Evolutionary conservation across 2,797 vertebrate species (phyloP).

Genomic region (Lemur catta): DNA sequence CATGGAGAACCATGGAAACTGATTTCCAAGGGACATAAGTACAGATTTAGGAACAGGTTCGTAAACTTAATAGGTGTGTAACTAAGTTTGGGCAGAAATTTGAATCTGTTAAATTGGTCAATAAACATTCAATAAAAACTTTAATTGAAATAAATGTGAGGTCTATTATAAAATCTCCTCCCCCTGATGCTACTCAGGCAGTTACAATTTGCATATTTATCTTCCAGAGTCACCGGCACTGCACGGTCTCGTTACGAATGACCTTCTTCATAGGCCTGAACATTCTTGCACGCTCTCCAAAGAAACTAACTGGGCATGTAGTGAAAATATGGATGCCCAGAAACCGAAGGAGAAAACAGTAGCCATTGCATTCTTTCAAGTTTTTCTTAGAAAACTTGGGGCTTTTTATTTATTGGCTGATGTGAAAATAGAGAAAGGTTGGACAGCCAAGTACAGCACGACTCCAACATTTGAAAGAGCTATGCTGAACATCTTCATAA

Average conservation of each 20-base stretch:
- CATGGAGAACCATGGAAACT: not conserved
- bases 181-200: rapidly evolving
- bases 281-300: not conserved
- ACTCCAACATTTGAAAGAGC: not conserved
- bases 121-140: not conserved
- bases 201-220: not conserved
- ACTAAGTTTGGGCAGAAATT: not conserved
- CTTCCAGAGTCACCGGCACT: not conserved
- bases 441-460: not conserved
- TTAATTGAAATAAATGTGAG: not conserved
- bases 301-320: not conserved
- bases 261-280: not conserved
- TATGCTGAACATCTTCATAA: not conserved
- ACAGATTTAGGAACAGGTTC: not conserved
- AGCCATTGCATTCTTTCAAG: not conserved
- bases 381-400: not conserved
- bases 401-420: not conserved
- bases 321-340: not conserved
- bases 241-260: not conserved
- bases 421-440: not conserved
- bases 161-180: not conserved
- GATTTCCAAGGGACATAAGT: not conserved
- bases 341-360: not conserved
- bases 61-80: not conserved
- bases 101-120: not conserved